A percentile compares a stretch with the other conserved stretches of the same genome.
Evolutionary conservation across 2,888 invertebrate genomes (phyloP).

Genomic region (Pandemis heparana): DNA sequence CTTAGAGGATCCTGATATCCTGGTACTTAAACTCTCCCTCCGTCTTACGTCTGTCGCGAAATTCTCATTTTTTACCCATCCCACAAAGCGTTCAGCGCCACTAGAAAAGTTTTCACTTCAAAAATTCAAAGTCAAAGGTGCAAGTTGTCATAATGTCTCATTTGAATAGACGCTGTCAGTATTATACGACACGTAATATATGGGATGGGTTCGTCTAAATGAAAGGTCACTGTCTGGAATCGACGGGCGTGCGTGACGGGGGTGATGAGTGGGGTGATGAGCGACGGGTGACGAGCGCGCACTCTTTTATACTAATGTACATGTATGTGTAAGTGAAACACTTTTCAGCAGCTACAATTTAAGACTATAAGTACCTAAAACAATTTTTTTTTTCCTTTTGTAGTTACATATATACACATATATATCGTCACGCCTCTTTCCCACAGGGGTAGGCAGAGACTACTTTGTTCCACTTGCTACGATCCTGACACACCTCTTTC

Average conservation of each 20-base stretch:
- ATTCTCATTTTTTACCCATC: no score
- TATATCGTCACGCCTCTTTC: no score
- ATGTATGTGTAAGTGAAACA: no score
- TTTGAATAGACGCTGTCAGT: neutral
- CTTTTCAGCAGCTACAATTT: neutral
- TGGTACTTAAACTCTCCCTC: no score
- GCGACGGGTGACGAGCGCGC: neutral
- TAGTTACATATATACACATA: no score
- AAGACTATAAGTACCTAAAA: neutral
- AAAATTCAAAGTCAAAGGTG: neutral
- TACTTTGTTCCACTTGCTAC: no score
- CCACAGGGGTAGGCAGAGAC: no score
- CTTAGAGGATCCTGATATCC: no score
- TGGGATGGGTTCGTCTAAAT: neutral
- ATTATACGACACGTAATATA: neutral
- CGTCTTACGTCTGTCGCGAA: no score
- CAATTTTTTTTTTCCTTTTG: neutral
- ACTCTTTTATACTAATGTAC: constrained; percentile 1
- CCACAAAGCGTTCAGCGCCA: no score
- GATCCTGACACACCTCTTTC: no score
- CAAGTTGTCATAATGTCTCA: neutral
- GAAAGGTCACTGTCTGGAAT: constrained; percentile 7
- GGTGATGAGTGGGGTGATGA: constrained; percentile 9
- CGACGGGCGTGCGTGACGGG: neutral
- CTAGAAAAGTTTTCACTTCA: no score